A percentile compares a stretch with the other conserved stretches of the same genome.
These are phyloP conservation scores for Pollachius pollachius DNA, from an alignment of 2,113 vertebrate species.

Conservation along the genomic window DNA sequence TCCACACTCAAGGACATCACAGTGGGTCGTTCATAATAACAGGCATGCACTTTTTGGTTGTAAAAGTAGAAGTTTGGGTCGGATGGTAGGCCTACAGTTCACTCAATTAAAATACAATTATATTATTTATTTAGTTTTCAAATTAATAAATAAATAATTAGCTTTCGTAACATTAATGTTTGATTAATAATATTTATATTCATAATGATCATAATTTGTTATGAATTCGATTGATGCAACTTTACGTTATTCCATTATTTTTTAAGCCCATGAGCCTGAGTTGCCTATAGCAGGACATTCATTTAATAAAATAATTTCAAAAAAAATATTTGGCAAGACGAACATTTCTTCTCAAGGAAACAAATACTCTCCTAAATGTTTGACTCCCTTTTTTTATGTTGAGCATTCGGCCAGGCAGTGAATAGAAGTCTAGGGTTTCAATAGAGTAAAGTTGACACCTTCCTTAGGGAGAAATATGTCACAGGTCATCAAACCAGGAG, in stretches of 20 bases:
- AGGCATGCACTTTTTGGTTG: constrained; percentile 36
- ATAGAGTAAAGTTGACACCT: constrained; percentile 15
- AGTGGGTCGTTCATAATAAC: constrained; percentile 57
- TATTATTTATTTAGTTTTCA: not conserved
- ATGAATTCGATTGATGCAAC: not conserved
- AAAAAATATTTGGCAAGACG: no score
- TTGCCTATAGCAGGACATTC: no score
- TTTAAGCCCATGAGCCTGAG: no score
- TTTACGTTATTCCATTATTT: not conserved
- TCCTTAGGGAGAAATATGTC: constrained; percentile 43
- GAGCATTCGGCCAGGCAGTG: constrained; percentile 4
- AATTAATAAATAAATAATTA: not conserved
- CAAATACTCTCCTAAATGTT: not conserved
- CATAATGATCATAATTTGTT: not conserved
- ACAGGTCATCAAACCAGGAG: constrained; percentile 58
- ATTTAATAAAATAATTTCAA: no score
- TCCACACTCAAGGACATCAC: constrained; percentile 39
- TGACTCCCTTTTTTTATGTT: constrained; percentile 17
- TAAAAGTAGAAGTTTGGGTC: not conserved
- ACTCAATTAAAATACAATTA: not conserved
- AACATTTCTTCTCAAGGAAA: not conserved
- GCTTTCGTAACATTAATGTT: not conserved
- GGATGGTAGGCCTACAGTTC: not conserved
- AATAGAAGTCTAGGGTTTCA: constrained; percentile 48
- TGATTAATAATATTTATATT: constrained; percentile 1